phyloP scores from a whole-genome alignment of 2,113 vertebrate species.

The Pogonocichla stellata region DNA sequence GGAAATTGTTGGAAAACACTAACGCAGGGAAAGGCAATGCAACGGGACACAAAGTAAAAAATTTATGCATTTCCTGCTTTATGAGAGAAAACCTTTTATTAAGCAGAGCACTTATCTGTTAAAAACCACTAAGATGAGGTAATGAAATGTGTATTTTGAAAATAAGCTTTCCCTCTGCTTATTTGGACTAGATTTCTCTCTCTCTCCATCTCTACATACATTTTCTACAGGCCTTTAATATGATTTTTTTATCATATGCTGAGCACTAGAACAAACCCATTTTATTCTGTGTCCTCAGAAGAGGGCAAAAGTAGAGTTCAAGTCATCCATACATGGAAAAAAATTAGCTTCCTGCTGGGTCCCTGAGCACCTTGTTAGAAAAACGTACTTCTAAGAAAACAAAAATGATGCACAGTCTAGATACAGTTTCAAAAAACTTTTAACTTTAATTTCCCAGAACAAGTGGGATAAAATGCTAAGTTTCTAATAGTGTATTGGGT shows the following conservation, averaged over 20 bases:
- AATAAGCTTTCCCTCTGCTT: not conserved
- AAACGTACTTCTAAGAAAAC: not conserved
- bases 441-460: not conserved
- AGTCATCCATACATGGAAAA: not conserved
- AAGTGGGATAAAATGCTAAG: not conserved
- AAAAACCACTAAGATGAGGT: not conserved
- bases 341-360: not conserved
- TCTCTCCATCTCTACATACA: not conserved
- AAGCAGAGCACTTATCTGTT: not conserved
- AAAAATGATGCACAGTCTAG: not conserved
- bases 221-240: not conserved
- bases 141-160: not conserved
- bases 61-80: not conserved
- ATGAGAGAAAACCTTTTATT: not conserved
- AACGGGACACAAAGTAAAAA: not conserved
- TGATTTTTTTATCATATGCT: not conserved
- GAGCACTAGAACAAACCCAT: not conserved
- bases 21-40: not conserved
- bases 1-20: not conserved
- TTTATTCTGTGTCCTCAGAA: not conserved
- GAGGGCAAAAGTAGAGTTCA: not conserved
- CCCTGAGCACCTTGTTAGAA: not conserved
- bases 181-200: not conserved
- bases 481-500: not conserved
- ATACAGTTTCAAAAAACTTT: not conserved